These are phyloP conservation scores for Protomyctophum bolini DNA, from an alignment of 2,113 vertebrate genomes.

Conservation along the genomic window DNA sequence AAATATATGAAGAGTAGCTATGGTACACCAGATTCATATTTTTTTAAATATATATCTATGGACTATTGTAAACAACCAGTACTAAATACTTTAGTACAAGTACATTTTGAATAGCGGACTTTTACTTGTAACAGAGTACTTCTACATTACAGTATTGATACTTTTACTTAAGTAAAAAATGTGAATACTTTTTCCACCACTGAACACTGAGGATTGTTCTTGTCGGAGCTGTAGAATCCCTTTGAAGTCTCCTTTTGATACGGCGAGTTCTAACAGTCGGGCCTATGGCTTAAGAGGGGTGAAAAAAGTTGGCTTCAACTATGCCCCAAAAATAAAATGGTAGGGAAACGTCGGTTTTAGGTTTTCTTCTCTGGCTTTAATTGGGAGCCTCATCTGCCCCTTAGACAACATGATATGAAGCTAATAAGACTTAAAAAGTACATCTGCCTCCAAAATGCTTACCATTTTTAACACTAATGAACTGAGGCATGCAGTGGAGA, in stretches of 20 bases:
- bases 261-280: conserved; percentile 43
- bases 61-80: too few species aligned
- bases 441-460: conserved; percentile 79
- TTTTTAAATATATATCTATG: too few species aligned
- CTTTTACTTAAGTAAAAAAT: too few species aligned
- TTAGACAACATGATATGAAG: conserved; percentile 79
- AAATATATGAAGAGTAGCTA: too few species aligned
- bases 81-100: too few species aligned
- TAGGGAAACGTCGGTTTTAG: conserved; percentile 65
- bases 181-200: too few species aligned
- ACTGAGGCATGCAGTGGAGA: conserved; percentile 72
- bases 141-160: too few species aligned
- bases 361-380: conserved; percentile 60
- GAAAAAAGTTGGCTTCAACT: conserved; percentile 57
- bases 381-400: conserved; percentile 76
- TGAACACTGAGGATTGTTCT: background rate
- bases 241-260: conserved; percentile 74
- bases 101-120: too few species aligned
- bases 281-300: conserved; percentile 37
- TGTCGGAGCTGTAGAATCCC: conserved; percentile 44
- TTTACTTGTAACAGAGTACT: too few species aligned
- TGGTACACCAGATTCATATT: too few species aligned
- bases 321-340: background rate
- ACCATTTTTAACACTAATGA: conserved; percentile 81
- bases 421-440: conserved; percentile 82